Conservation (phyloP, 2,113 vertebrate species). For the Hippocampus mohnikei region DNA sequence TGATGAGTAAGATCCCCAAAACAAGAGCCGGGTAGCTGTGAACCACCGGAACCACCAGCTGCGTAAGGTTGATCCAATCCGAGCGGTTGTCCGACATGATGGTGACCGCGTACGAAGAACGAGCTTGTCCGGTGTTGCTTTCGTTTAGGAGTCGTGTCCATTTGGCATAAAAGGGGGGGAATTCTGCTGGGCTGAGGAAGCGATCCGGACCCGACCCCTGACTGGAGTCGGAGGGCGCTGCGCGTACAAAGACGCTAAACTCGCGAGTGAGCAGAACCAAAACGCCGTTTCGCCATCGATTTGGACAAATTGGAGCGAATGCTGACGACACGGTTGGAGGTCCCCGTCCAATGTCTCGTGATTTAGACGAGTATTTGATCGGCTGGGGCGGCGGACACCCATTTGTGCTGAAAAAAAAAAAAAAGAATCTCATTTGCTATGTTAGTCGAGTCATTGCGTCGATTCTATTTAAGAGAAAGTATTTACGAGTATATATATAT, state of each 20-base stretch:
- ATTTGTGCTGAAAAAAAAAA: not conserved
- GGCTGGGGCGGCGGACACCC: too few relatives aligned
- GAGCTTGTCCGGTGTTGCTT: slow-evolving; percentile 6
- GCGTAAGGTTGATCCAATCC: slow-evolving; percentile 42
- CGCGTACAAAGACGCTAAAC: not conserved
- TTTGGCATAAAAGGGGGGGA: not conserved
- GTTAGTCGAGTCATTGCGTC: not conserved
- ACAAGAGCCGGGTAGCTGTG: slow-evolving; percentile 76
- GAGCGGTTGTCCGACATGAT: slow-evolving; percentile 58
- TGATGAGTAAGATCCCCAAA: slow-evolving; percentile 81
- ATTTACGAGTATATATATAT: too few relatives aligned
- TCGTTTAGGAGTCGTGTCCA: slow-evolving; percentile 48
- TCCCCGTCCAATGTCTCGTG: not conserved
- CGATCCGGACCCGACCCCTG: not conserved
- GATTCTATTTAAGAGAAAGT: not conserved
- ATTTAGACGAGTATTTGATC: not conserved
- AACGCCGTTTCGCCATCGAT: not conserved
- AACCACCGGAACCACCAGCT: slow-evolving; percentile 2
- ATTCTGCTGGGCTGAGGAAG: not conserved
- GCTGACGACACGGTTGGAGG: not conserved
- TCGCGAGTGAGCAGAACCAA: not conserved
- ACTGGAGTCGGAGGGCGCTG: not conserved
- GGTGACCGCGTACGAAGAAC: slow-evolving; percentile 22
- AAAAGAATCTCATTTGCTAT: not conserved
- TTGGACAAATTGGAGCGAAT: not conserved